Conservation (phyloP, 2,113 vertebrate genomes). For the Cepphus grylle region DNA sequence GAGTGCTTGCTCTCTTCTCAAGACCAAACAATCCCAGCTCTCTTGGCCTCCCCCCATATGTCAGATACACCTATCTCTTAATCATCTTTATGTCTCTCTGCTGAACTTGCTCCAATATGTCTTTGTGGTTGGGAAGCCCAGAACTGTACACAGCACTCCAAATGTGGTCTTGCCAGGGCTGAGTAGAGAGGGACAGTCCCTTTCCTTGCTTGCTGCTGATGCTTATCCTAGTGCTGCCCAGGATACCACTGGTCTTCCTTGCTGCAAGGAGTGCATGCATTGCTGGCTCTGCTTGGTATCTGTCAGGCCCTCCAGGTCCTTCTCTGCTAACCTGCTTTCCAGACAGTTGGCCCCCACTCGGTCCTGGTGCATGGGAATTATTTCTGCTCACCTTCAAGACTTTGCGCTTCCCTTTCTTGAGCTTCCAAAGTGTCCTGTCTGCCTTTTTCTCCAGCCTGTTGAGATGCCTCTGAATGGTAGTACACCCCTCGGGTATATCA, state of each 20-base stretch:
- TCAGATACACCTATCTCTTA: neutral
- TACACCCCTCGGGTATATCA: neutral
- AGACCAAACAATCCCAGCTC: neutral
- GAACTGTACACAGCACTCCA: neutral
- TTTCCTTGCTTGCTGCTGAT: neutral
- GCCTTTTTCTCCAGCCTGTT: neutral
- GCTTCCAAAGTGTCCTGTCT: neutral
- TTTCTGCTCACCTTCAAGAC: neutral
- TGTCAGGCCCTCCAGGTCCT: neutral
- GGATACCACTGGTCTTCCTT: neutral
- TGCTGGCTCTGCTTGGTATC: neutral
- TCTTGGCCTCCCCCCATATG: neutral
- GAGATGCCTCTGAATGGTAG: neutral
- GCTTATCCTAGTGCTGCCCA: neutral
- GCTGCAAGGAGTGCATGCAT: neutral
- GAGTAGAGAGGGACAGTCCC: neutral
- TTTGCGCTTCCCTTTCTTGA: neutral
- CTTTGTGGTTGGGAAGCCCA: neutral
- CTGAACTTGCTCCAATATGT: neutral
- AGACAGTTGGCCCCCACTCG: neutral
- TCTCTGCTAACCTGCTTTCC: neutral
- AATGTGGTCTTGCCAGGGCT: neutral
- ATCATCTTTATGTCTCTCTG: neutral
- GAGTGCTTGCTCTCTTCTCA: neutral
- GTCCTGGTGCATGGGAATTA: neutral